phyloP scores from a whole-genome alignment of 2,797 vertebrate genomes.

The Hoplostethus atlanticus region DNA sequence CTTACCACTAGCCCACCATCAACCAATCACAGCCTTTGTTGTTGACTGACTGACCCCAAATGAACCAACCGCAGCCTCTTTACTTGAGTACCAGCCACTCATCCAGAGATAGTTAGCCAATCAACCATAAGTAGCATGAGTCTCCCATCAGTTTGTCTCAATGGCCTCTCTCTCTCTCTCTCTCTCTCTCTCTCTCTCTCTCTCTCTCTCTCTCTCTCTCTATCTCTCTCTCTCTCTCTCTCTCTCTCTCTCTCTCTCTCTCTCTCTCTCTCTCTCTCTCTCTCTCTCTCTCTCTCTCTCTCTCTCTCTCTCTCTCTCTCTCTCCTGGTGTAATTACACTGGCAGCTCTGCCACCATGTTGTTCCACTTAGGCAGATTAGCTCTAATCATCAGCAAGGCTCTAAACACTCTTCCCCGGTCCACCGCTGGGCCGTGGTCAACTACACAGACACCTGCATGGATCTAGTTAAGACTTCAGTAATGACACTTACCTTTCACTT shows the following conservation, averaged over 20 bases:
- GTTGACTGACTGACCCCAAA: neutral
- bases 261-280: neutral
- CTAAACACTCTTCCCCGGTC: conserved; percentile 8
- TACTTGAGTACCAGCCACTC: conserved; percentile 35
- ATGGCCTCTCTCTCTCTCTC: neutral
- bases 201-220: neutral
- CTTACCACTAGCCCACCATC: neutral
- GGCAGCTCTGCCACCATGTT: conserved; percentile 41
- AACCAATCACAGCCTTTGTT: too few relatives aligned
- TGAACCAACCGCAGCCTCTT: conserved; percentile 43
- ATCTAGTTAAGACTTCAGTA: conserved; percentile 19
- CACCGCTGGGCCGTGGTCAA: conserved; percentile 33
- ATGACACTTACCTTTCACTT: conserved; percentile 1
- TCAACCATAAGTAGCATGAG: conserved; percentile 59
- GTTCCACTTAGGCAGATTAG: conserved; percentile 61
- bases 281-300: neutral
- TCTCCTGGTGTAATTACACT: conserved; percentile 53
- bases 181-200: neutral
- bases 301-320: neutral
- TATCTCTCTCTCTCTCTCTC: conserved; percentile 15
- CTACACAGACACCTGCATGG: conserved; percentile 51
- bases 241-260: too few relatives aligned
- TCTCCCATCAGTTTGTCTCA: conserved; percentile 21
- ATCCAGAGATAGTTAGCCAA: conserved; percentile 28
- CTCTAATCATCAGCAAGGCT: conserved; percentile 61